Evolutionary conservation across 2,113 vertebrate species (phyloP), one percentile per base, ranked within the genome.

Genomic region (Pelecanus crispus): DNA sequence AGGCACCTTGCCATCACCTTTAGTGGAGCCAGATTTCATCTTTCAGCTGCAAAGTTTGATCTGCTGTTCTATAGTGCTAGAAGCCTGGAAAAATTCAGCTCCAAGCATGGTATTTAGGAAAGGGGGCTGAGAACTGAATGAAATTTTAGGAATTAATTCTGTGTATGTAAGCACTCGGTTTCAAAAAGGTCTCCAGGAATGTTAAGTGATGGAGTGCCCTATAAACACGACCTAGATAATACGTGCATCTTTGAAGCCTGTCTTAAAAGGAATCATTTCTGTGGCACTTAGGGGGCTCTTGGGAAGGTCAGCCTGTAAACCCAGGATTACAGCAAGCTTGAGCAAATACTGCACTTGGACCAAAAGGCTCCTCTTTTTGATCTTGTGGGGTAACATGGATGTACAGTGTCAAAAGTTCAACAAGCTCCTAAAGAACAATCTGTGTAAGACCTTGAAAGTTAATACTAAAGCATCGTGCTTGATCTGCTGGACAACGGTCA

Each of bases 381-480:
- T 88, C 89, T 72, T 29, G 45, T 74, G 79, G 40, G 40, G 34
- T 56, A 42, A 56, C 67, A 49, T 56, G 58, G 58, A 44, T 16
- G 55, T 44, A 40, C 59, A 78, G 32, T 31, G 73, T 73, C 95
- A 90, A 88, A 87, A 82, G 83, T 89, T 96, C 86, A 68, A 52
- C 70, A 66, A 52, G 40, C 50, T 89, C 67, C 81, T 80, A n/a
- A 49, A 80, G 83, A 82, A 36, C 62, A 80, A 88, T 62, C 58
- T 38, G 17, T 68, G 58, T 68, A 31, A 89, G 86, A 83, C 91
- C 91, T 95, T 94, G 94, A 44, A 91, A 95, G 93, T 96, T 95
- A 96, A 91, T 91, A 50, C 78, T 90, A 77, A 95, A 95, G 50
- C 70, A 85, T 62, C 0, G 0, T 36, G 78, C 62, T 62, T 49